Evolutionary conservation across 30 jellyfish, hydroid and myxozoan genomes (phyloP).

Genomic region (Clytia hemisphaerica): DNA sequence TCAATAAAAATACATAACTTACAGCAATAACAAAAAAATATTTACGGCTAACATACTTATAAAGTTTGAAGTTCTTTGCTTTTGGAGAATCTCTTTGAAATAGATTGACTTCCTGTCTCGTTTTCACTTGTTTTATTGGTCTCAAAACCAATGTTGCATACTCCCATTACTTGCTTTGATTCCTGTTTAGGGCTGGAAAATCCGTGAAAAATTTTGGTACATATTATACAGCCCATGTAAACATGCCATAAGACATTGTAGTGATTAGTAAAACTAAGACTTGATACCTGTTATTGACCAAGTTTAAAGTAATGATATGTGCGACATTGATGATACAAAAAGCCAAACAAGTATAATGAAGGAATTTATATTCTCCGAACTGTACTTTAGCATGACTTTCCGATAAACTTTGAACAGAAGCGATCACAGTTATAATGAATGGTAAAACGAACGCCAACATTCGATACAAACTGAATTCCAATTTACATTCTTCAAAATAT

Average conservation of each 20-base stretch:
- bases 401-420: slow-evolving; percentile 48
- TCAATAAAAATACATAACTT: too few relatives aligned
- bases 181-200: too few relatives aligned
- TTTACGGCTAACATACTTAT: too few relatives aligned
- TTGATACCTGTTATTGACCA: slow-evolving; percentile 54
- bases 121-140: too few relatives aligned
- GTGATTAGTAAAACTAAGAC: slow-evolving; percentile 72
- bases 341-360: slow-evolving; percentile 56
- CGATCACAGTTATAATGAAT: slow-evolving; percentile 22
- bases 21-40: too few relatives aligned
- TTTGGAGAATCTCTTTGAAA: too few relatives aligned
- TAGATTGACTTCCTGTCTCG: too few relatives aligned
- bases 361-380: slow-evolving; percentile 39
- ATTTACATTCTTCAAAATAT: slow-evolving; percentile 39
- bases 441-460: slow-evolving; percentile 52
- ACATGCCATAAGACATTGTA: slow-evolving; percentile 62
- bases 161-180: too few relatives aligned
- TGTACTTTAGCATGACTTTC: slow-evolving; percentile 55
- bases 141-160: too few relatives aligned
- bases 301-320: slow-evolving; percentile 47
- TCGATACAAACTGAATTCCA: slow-evolving; percentile 36
- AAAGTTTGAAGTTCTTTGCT: too few relatives aligned
- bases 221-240: too few relatives aligned
- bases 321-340: slow-evolving; percentile 61
- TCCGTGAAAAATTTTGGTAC: too few relatives aligned